Evolutionary conservation across 2,888 invertebrate species (phyloP), one percentile per base, ranked within the genome.

Genomic region (Drosophila diplacantha): DNA sequence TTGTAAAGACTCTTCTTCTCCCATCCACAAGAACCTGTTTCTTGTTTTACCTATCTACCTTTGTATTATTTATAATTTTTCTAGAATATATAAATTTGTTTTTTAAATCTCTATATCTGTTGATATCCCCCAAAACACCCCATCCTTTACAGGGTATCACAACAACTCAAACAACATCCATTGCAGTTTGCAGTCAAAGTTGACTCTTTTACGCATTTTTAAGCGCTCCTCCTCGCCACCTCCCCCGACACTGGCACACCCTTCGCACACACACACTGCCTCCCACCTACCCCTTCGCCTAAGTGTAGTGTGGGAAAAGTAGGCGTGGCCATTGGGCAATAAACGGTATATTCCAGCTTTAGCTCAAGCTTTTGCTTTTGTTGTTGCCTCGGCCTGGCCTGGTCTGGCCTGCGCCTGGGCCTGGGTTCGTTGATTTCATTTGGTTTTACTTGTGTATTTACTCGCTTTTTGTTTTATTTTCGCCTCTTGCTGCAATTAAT

Each of bases 151-250:
- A 52, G 65, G 51, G 66, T 52, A 65, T 52, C 51, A 34, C 35
- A 35, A 64, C 56, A 64, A 64, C 64, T 56, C 64, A 64, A 52
- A 66, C 59, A 66, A 66, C 66, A 59, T 67, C 60, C 60, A 50
- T 54, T 67, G 67, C 60, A 67, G 67, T 51, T 60, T 67, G 77
- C 65, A 73, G 77, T 73, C 81, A 81, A 77, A 77, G 77, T 77
- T 77, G 75, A 82, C 79, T 80, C 80, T 82, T 65, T 82, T 78
- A 80, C 80, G 80, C 81, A 80, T 80, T 82, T 78, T 70, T 67
- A 75, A 81, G 73, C 77, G 78, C 66, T 75, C 52, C 70, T 75
- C 55, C 57, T 22, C 55, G 8, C 34, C 31, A 44, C 32, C 64
- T 43, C 62, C 64, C 37, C 35, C 58, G 34, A 39, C 38, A 16